Percentiles rank a stretch among this genome's conserved stretches.
phyloP scores from a whole-genome alignment of 2,888 invertebrate genomes.

The Polydesmus complanatus region DNA sequence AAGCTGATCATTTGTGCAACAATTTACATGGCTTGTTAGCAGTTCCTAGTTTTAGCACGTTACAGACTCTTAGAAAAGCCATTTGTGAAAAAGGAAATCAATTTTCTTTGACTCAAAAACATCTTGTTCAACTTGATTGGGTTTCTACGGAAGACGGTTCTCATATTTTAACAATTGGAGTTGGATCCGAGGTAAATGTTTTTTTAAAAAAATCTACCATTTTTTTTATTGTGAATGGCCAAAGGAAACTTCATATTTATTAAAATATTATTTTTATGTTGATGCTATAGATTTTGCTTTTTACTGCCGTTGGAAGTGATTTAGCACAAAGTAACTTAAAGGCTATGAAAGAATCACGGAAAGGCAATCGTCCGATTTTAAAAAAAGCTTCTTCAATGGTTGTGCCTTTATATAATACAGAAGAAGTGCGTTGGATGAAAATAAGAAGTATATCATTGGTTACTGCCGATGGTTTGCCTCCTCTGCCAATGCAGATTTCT shows the following conservation, averaged over 20 bases:
- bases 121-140: slow-evolving; percentile 94
- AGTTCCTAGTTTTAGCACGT: slow-evolving; percentile 78
- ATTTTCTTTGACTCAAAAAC: slow-evolving; percentile 77
- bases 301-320: slow-evolving; percentile 86
- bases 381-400: slow-evolving; percentile 83
- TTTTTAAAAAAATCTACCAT: background rate
- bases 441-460: slow-evolving; percentile 74
- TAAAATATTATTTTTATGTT: background rate
- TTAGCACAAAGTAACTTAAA: slow-evolving; percentile 87
- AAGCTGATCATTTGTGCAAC: slow-evolving; percentile 12
- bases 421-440: slow-evolving; percentile 95
- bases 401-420: slow-evolving; percentile 64
- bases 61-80: slow-evolving; percentile 71
- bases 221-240: slow-evolving; percentile 1
- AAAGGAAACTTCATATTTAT: background rate
- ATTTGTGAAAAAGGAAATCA: slow-evolving; percentile 77
- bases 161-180: slow-evolving; percentile 90
- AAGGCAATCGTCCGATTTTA: slow-evolving; percentile 39
- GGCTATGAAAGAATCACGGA: slow-evolving; percentile 47
- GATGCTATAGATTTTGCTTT: slow-evolving; percentile 53
- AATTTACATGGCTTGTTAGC: slow-evolving; percentile 48
- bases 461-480: slow-evolving; percentile 90
- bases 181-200: slow-evolving; percentile 58
- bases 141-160: slow-evolving; percentile 98
- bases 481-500: slow-evolving; percentile 94